phyloP scores from a whole-genome alignment of 2,797 vertebrate species.

The Mormyrus proboscirostris region DNA sequence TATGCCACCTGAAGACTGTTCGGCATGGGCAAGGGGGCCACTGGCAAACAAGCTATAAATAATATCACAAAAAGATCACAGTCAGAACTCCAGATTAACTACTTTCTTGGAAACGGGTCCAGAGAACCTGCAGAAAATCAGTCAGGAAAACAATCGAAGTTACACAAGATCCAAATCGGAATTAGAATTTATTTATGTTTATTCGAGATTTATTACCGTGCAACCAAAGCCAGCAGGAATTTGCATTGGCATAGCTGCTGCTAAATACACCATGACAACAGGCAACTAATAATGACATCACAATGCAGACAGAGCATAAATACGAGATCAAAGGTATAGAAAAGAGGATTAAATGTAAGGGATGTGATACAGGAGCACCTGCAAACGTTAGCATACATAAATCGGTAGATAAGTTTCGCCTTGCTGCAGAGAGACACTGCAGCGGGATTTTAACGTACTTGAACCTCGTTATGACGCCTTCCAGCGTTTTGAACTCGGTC shows the following conservation, averaged over 20 bases:
- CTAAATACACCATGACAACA: background rate
- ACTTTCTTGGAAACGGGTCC: background rate
- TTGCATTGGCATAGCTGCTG: background rate
- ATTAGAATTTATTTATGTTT: background rate
- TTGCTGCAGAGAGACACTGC: background rate
- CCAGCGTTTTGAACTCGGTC: slow-evolving; percentile 87
- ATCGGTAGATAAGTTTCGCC: background rate
- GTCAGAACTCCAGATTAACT: background rate
- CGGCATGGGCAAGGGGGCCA: background rate
- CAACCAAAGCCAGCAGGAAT: background rate
- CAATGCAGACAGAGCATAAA: background rate
- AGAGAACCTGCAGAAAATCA: background rate
- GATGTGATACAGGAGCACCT: background rate
- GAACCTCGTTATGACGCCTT: slow-evolving; percentile 80
- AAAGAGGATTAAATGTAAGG: background rate
- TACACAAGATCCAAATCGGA: background rate
- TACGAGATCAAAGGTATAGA: background rate
- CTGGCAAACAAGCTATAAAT: background rate
- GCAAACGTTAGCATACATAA: background rate
- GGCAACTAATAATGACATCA: background rate
- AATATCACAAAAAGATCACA: background rate
- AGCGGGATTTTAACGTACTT: slow-evolving; percentile 62
- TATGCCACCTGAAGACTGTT: background rate
- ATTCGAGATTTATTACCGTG: background rate
- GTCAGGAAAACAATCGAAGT: background rate